Evolutionary conservation across 2,113 vertebrate genomes (phyloP).

Genomic region (Sturnus vulgaris): DNA sequence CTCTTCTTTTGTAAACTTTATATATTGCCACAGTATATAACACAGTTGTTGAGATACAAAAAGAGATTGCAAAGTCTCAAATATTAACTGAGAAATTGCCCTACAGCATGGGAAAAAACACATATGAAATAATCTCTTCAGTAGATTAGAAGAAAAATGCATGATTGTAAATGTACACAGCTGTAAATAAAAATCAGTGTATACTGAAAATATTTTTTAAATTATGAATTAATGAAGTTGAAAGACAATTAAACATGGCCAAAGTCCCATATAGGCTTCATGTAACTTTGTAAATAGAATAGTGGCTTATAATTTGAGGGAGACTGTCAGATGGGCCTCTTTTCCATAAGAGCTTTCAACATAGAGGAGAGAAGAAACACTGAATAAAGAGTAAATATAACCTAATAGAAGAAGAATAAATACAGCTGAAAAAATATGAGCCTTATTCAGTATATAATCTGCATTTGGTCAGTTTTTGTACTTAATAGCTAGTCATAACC

Average conservation of each 20-base stretch:
- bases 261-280: accelerated
- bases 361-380: background rate
- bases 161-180: background rate
- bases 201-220: background rate
- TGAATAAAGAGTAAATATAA: background rate
- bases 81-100: background rate
- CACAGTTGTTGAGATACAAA: background rate
- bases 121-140: background rate
- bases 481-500: background rate
- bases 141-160: background rate
- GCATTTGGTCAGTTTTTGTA: background rate
- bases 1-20: background rate
- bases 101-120: background rate
- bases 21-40: background rate
- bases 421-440: background rate
- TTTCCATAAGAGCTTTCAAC: background rate
- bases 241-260: background rate
- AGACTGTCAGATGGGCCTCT: background rate
- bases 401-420: background rate
- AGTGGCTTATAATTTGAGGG: background rate
- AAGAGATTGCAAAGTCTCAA: background rate
- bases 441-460: background rate
- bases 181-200: background rate
- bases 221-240: background rate
- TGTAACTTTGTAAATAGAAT: background rate